phyloP scores from a whole-genome alignment of 1,140 invertebrate species.

The Melitaea cinxia region DNA sequence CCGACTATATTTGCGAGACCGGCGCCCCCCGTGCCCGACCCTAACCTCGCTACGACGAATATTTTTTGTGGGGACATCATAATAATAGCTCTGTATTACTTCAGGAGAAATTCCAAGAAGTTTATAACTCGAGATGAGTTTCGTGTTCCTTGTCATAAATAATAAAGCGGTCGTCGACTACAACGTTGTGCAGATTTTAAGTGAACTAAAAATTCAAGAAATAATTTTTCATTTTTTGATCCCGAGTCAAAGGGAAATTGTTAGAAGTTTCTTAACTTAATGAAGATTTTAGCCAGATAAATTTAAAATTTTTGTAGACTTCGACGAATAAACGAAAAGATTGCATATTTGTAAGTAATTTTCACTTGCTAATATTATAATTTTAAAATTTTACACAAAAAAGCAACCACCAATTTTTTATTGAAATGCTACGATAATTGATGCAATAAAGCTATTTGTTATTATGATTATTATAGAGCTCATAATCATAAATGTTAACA shows the following conservation, averaged over 20 bases:
- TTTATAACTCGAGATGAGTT: constrained; percentile 82
- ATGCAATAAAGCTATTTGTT: too few relatives aligned
- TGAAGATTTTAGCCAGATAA: constrained; percentile 23
- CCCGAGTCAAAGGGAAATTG: constrained; percentile 59
- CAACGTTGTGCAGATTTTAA: constrained; percentile 80
- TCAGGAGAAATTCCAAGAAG: constrained; percentile 82
- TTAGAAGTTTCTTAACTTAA: constrained; percentile 52
- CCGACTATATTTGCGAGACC: constrained; percentile 45
- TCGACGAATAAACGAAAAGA: constrained; percentile 21
- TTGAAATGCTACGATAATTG: too few relatives aligned
- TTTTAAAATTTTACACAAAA: neutral
- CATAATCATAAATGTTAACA: too few relatives aligned
- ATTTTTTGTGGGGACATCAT: constrained; percentile 81
- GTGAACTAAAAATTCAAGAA: constrained; percentile 78
- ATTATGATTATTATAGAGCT: too few relatives aligned
- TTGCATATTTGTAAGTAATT: neutral
- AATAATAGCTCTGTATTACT: constrained; percentile 82
- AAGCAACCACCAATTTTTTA: too few relatives aligned
- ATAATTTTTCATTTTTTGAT: constrained; percentile 74
- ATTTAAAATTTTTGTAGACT: constrained; percentile 5
- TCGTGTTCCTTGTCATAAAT: constrained; percentile 82
- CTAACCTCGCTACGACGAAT: constrained; percentile 63
- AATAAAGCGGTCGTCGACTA: constrained; percentile 81
- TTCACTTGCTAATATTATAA: neutral
- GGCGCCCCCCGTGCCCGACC: constrained; percentile 51